Base-by-base conservation (phyloP, 2,797 vertebrate genomes). In the Threskiornis aethiopicus region DNA sequence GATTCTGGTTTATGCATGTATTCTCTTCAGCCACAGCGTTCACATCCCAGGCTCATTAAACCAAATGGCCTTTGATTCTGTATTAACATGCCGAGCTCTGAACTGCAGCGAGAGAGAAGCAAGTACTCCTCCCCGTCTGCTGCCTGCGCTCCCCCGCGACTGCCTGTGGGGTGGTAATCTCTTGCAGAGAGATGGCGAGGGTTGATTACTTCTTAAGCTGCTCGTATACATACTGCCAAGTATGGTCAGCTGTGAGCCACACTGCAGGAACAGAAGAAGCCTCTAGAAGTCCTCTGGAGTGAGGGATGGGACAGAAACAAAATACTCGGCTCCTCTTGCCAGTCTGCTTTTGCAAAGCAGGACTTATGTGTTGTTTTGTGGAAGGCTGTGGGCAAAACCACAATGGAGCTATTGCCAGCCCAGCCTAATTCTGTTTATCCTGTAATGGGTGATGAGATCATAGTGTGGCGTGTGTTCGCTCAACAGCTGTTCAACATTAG, bases 401-500 rank as follows among this genome's bases (percentile, higher is more conserved):
- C 94, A 92, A 44, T 4, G 59, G 52, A 91, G 57, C 49, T 87
- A 54, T 41, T 89, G 82, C 94, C 91, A 97, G 22, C 52, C 67
- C 66, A 85, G 67, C 59, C 78, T 70, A 59, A 54, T 62, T 96
- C 78, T 97, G 96, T 95, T 96, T 97, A 91, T 91, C 67, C 94
- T 83, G 75, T 85, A 77, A 92, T 80, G 71, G 67, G 28, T 89
- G 95, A 92, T 97, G 96, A 97, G 96, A 94, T 96, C 95, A 97
- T 95, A 64, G 71, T 54, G 81, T 85, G 94, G 84, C 33, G 1
- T 84, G 81, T 87, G 86, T 84, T 87, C 17, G 13, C 81, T 82
- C 71, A 57, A 70, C 96, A 97, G 96, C 96, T 96, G 95, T 92
- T 97, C 91, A 91, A 19, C 91, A 96, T 97, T 87, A 94, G 78